These are phyloP conservation scores for Heliconius hewitsoni DNA, from an alignment of 1,140 invertebrate genomes.

Conservation along the genomic window DNA sequence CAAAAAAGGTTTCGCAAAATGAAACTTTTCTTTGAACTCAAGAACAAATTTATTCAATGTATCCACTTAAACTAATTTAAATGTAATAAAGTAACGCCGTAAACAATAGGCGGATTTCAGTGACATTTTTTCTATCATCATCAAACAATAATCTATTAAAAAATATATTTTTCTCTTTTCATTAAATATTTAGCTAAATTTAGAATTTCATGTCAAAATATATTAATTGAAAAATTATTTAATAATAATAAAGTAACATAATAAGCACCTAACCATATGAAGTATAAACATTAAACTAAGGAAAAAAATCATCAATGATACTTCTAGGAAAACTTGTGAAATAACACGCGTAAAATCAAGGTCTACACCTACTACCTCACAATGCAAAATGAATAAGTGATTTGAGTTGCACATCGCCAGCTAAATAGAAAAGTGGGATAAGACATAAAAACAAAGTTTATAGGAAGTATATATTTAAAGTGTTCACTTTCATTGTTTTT, in stretches of 20 bases:
- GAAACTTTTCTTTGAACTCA: background rate
- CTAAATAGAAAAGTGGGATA: too few species aligned
- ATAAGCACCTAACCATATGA: background rate
- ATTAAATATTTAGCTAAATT: conserved; percentile 8
- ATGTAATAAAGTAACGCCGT: background rate
- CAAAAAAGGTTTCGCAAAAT: background rate
- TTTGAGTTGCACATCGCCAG: background rate
- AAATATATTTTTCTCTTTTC: background rate
- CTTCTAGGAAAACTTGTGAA: background rate
- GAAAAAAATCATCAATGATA: background rate
- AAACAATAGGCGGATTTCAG: conserved; percentile 13
- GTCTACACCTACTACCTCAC: background rate
- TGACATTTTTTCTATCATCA: conserved; percentile 1
- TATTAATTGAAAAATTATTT: background rate
- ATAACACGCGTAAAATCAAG: background rate
- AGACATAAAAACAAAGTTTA: too few species aligned
- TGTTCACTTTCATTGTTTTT: too few species aligned
- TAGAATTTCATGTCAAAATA: conserved; percentile 8
- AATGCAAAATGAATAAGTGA: background rate
- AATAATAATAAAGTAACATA: background rate
- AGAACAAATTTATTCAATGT: background rate
- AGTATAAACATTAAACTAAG: background rate
- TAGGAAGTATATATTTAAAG: too few species aligned
- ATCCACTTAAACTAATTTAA: conserved; percentile 6
- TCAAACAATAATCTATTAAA: background rate